phyloP scores from a whole-genome alignment of 1,140 invertebrate genomes.

The Oppia nitens region DNA sequence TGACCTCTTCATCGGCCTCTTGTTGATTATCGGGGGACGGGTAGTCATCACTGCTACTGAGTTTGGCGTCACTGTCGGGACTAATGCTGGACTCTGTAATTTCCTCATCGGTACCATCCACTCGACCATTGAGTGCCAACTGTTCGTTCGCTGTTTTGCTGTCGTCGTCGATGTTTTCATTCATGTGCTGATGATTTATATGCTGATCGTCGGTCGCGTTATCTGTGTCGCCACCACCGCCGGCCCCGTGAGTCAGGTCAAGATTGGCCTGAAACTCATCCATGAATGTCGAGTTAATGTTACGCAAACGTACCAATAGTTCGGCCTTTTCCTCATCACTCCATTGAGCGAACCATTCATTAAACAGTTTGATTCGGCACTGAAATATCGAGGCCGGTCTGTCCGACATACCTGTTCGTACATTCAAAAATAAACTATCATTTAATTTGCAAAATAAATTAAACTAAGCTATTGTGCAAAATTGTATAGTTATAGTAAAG shows the following conservation, averaged over 20 bases:
- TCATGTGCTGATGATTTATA: neutral
- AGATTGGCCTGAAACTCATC: constrained; percentile 17
- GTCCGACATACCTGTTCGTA: constrained; percentile 19
- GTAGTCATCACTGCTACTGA: neutral
- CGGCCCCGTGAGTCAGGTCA: too few relatives aligned
- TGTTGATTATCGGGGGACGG: neutral
- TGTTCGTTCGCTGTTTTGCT: neutral
- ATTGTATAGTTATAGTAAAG: too few relatives aligned
- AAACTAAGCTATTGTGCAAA: too few relatives aligned
- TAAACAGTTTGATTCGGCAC: constrained; percentile 69
- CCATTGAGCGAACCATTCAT: constrained; percentile 70
- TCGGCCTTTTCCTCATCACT: constrained; percentile 41
- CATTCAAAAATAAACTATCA: too few relatives aligned
- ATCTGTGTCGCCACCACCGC: too few relatives aligned
- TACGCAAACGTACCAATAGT: constrained; percentile 18
- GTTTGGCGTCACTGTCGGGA: neutral
- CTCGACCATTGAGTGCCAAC: neutral
- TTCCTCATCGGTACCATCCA: neutral
- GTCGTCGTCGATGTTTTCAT: neutral
- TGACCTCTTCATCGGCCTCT: neutral
- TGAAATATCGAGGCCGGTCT: constrained; percentile 69
- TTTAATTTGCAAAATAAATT: too few relatives aligned
- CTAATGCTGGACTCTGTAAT: neutral
- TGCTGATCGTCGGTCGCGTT: too few relatives aligned
- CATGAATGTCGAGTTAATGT: constrained; percentile 21